phyloP scores from a whole-genome alignment of 2,888 invertebrate species.

The Drosophila dives region DNA sequence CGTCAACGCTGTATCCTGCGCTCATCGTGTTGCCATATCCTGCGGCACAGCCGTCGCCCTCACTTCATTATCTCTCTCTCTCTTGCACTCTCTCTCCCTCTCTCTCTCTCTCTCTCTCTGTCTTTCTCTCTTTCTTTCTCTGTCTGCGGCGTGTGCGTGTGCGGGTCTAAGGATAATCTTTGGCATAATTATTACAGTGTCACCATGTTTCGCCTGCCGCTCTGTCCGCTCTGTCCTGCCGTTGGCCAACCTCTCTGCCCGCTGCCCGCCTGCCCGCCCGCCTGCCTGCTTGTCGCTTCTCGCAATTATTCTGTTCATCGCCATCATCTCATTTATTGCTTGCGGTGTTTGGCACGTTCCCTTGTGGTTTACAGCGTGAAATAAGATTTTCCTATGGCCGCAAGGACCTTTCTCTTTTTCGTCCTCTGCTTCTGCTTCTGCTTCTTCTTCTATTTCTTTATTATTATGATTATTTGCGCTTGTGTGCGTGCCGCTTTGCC shows the following conservation, averaged over 20 bases:
- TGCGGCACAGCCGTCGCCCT: conserved; percentile 66
- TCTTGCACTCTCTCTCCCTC: background rate
- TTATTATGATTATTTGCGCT: conserved; percentile 80
- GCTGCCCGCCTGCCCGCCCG: background rate
- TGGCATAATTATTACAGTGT: conserved; percentile 82
- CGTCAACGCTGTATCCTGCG: conserved; percentile 57
- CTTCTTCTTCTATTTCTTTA: conserved; percentile 31
- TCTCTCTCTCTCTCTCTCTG: background rate
- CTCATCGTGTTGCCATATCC: conserved; percentile 69
- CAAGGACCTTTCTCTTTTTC: conserved; percentile 8
- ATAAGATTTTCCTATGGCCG: conserved; percentile 75
- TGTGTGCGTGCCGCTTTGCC: conserved; percentile 71
- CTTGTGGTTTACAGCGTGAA: conserved; percentile 80
- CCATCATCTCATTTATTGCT: conserved; percentile 76
- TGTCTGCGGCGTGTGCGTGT: conserved; percentile 39
- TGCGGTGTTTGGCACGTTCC: conserved; percentile 80
- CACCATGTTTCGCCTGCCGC: conserved; percentile 72
- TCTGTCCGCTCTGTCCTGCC: conserved; percentile 20
- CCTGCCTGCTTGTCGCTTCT: conserved; percentile 25
- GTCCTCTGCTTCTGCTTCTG: background rate
- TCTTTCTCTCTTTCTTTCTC: background rate
- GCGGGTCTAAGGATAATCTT: conserved; percentile 79
- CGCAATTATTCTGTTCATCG: conserved; percentile 71
- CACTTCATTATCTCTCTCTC: conserved; percentile 32
- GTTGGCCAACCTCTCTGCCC: background rate